Percentiles rank a stretch among this genome's conserved stretches.
Evolutionary conservation across 1,140 invertebrate genomes (phyloP).

Genomic region (Drosophila paulistorum): DNA sequence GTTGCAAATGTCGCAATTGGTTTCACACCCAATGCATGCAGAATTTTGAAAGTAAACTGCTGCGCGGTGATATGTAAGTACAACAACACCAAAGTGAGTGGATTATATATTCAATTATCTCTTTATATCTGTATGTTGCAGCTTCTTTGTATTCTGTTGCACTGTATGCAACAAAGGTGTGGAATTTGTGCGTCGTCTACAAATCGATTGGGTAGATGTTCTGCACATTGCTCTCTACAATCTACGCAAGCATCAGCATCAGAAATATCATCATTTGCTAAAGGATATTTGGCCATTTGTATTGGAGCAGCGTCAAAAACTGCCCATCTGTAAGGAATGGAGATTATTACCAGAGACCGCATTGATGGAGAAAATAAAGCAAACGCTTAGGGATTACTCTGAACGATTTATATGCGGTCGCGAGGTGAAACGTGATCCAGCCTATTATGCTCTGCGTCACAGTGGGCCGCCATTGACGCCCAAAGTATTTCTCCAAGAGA

Average conservation of each 20-base stretch:
- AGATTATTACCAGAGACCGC: conserved; percentile 86
- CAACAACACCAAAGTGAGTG: no score
- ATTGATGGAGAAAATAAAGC: conserved; percentile 88
- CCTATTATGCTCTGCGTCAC: conserved; percentile 91
- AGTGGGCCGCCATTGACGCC: conserved; percentile 91
- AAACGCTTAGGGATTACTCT: conserved; percentile 88
- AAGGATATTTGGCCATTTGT: conserved; percentile 93
- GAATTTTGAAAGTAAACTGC: conserved; percentile 89
- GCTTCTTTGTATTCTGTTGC: conserved; percentile 95
- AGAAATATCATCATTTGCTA: conserved; percentile 94
- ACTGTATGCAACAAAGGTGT: conserved; percentile 93
- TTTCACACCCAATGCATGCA: conserved; percentile 96
- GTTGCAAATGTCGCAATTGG: conserved; percentile 94
- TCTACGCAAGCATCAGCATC: conserved; percentile 90
- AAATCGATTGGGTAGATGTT: conserved; percentile 93
- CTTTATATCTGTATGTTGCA: conserved; percentile 69
- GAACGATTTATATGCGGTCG: conserved; percentile 92
- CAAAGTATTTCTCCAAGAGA: conserved; percentile 48
- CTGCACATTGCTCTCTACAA: conserved; percentile 95
- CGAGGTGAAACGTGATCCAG: conserved; percentile 93
- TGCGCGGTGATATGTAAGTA: conserved; percentile 92
- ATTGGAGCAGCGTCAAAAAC: conserved; percentile 90
- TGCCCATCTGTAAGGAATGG: conserved; percentile 91
- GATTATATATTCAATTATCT: neutral
- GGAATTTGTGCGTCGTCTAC: conserved; percentile 91